phyloP scores from a whole-genome alignment of 2,888 invertebrate species.

The Deilephila porcellus region DNA sequence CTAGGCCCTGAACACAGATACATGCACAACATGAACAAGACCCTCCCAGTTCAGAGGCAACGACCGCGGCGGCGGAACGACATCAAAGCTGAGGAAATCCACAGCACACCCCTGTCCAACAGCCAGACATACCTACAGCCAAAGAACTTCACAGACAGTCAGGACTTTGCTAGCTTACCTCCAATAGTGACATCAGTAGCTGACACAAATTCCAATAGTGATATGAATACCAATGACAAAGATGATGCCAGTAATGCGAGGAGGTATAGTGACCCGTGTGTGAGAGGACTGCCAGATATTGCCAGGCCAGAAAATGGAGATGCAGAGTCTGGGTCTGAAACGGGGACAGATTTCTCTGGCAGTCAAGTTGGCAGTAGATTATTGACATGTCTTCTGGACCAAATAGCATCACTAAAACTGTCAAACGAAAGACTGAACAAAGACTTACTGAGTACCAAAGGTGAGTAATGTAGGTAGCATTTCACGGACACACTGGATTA shows the following conservation, averaged over 20 bases:
- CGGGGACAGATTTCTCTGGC: constrained; percentile 80
- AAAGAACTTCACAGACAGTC: constrained; percentile 73
- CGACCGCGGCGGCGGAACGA: constrained; percentile 62
- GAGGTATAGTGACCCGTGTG: constrained; percentile 88
- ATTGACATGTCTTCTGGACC: constrained; percentile 88
- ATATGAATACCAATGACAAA: constrained; percentile 78
- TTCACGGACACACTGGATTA: constrained; percentile 32
- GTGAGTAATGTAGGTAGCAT: constrained; percentile 61
- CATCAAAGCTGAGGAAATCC: constrained; percentile 65
- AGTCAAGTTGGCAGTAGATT: constrained; percentile 85
- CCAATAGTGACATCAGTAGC: constrained; percentile 86
- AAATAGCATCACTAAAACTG: constrained; percentile 89
- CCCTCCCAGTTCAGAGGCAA: constrained; percentile 69
- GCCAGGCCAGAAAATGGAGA: constrained; percentile 76
- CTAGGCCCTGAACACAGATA: constrained; percentile 71
- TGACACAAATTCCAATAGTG: constrained; percentile 79
- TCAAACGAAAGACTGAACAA: constrained; percentile 90
- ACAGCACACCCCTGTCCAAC: constrained; percentile 58
- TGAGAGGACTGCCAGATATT: constrained; percentile 79
- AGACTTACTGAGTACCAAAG: constrained; percentile 90
- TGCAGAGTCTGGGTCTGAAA: constrained; percentile 81
- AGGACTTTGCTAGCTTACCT: constrained; percentile 88
- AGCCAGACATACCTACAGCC: constrained; percentile 68
- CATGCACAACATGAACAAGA: constrained; percentile 66
- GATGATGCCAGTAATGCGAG: constrained; percentile 83